Percentiles rank a stretch among this genome's conserved stretches.
Conservation (phyloP, 2,113 vertebrate genomes). For the Pandion haliaetus region DNA sequence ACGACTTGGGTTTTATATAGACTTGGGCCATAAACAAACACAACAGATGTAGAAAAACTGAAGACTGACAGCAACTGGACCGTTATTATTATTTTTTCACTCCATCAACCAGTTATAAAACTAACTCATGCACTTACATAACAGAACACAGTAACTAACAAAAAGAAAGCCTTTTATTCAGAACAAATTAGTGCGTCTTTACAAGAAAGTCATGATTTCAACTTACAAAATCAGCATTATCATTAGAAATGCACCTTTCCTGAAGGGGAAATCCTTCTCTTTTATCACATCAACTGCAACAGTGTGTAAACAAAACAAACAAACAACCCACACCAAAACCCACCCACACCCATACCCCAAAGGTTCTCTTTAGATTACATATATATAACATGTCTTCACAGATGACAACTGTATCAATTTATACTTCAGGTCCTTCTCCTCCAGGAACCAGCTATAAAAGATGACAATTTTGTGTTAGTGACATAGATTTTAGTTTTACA, state of each 20-base stretch:
- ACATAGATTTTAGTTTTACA: neutral
- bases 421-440: conserved; percentile 97
- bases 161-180: conserved; percentile 32
- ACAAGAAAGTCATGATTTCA: conserved; percentile 53
- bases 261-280: conserved; percentile 28
- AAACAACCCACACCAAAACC: neutral
- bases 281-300: conserved; percentile 23
- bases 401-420: conserved; percentile 27
- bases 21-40: neutral
- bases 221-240: conserved; percentile 45
- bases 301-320: neutral
- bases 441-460: conserved; percentile 90
- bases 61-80: neutral
- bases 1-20: neutral
- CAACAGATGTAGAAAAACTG: neutral
- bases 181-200: neutral
- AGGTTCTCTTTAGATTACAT: too few species aligned
- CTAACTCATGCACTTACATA: neutral
- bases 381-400: neutral
- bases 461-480: neutral
- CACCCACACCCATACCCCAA: too few species aligned
- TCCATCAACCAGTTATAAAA: neutral
- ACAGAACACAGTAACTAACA: neutral
- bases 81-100: neutral
- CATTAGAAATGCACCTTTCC: neutral